Percentiles rank a stretch among this genome's conserved stretches.
Evolutionary conservation across 2,797 vertebrate species (phyloP).

Genomic region (Cyprinodon diabolis): DNA sequence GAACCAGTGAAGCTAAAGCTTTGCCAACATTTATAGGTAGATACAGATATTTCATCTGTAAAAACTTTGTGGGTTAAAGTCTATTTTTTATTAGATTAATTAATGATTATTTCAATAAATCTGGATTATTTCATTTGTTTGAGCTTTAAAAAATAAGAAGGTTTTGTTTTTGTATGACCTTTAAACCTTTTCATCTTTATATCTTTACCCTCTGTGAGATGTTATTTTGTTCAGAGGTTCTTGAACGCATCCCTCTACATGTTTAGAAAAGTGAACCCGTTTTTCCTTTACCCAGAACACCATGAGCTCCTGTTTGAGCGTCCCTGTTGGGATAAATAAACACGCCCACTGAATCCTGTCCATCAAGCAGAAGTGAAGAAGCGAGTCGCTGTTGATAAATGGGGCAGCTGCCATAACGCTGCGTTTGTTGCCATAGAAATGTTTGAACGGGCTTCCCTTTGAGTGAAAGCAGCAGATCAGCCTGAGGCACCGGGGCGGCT

Average conservation of each 20-base stretch:
- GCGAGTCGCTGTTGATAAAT: conserved; percentile 65
- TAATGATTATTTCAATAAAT: too few species aligned
- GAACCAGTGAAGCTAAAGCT: too few species aligned
- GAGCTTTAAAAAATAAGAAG: background rate
- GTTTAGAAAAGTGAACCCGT: conserved; percentile 22
- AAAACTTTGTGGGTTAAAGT: too few species aligned
- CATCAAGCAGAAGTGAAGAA: conserved; percentile 61
- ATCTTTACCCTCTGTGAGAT: background rate
- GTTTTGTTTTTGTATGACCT: background rate
- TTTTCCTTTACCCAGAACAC: conserved; percentile 19
- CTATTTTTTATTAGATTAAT: too few species aligned
- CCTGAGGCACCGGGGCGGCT: conserved; percentile 7
- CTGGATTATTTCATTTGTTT: too few species aligned
- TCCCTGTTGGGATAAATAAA: conserved; percentile 60
- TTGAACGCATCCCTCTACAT: conserved; percentile 7
- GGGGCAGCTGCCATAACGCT: conserved; percentile 34
- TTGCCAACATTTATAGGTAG: too few species aligned
- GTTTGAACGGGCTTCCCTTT: conserved; percentile 42
- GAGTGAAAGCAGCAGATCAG: conserved; percentile 15
- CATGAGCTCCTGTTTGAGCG: conserved; percentile 47
- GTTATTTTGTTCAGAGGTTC: background rate
- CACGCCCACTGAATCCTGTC: conserved; percentile 39
- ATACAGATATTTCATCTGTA: too few species aligned
- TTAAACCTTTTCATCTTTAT: too few species aligned
- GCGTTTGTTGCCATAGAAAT: conserved; percentile 64